Evolutionary conservation across 1,140 invertebrate species (phyloP), one percentile per base, ranked within the genome.

Genomic region (Drosophila ohnishii): DNA sequence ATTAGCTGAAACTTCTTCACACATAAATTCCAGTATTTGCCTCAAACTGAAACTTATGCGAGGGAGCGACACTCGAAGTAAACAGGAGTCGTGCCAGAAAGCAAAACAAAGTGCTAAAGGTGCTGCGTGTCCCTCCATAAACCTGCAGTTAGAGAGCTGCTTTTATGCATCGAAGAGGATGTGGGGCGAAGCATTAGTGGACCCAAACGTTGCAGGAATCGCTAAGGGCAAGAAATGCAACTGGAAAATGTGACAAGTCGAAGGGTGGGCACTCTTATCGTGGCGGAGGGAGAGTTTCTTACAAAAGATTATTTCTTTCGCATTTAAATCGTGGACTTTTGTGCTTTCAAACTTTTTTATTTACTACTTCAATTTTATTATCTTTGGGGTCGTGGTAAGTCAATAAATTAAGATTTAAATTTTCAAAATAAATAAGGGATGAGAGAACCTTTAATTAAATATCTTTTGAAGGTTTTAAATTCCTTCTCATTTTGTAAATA

Each of bases 11-110:
- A 61, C 77, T 61, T 57, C 55, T 47, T n/a, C 50, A 53, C 30
- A 55, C 30, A 78, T 82, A 82, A 82, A 82, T 82, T 82, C 40
- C 56, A 62, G 40, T 82, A 82, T 82, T 82, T 82, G 64, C 75
- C 35, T 60, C 48, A 74, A 74, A 80, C 71, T 61, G 69, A 71
- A 78, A 78, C 63, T 82, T 78, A 73, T 59, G 79, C 67, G 72
- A 30, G 44, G 22, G 19, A 53, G 51, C 32, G 16, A 45, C 74
- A 48, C 76, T 22, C 71, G 64, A 40, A 40, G 65, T 55, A 75
- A 80, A 80, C 66, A 81, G 40, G 13, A 62, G 22, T 16, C 55
- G 25, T n/a, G 3, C n/a, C 22, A 16, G 51, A 42, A 47, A 25
- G 53, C 58, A 69, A 61, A 64, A 70, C 39, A 63, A 60, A 58